Evolutionary conservation across 1,140 invertebrate genomes (phyloP), one percentile per base, ranked within the genome.

Genomic region (Apis dorsata): DNA sequence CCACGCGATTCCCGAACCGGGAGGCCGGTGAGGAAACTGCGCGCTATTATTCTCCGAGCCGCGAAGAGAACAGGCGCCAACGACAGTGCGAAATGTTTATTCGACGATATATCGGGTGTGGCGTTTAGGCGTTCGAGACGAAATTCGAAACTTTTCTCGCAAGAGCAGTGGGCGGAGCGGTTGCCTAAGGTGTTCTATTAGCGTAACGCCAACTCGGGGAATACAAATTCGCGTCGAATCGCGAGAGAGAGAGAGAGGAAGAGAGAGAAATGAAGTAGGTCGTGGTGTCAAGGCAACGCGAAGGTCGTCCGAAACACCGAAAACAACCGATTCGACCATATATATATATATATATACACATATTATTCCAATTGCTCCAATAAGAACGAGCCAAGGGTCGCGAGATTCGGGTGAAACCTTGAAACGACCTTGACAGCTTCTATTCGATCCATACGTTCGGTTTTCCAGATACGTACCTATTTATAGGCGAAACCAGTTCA

Each of bases 41-140:
- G 51, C 28, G 70, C 34, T 55, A 53, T 79, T 79, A 79, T 79
- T 63, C 68, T 12, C 7, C 28, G 34, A 15, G 7, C 8, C n/a
- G 60, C 59, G 44, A 53, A 44, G 28, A 65, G 60, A 60, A 24
- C 49, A 44, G 49, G 49, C 59, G n/a, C 44, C 44, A 24, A 10
- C 15, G 15, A 73, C 72, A 49, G 11, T 7, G 53, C 7, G 53
- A 17, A 24, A 21, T 21, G 66, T 66, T 65, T 77, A 55, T 60
- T 60, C 65, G 44, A 10, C 7, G 12, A 55, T 49, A 24, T 57
- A 49, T 28, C 65, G 44, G 75, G 62, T 77, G 62, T 55, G 62
- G 19, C 24, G 15, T 4, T 11, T 1, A 19, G 24, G 24, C 24
- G 15, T 4, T 11, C 1, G 44, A 21, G 12, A 19, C 13, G 28